Evolutionary conservation across 2,797 vertebrate genomes (phyloP), one percentile per base, ranked within the genome.

Genomic region (Distichodus sexfasciatus): DNA sequence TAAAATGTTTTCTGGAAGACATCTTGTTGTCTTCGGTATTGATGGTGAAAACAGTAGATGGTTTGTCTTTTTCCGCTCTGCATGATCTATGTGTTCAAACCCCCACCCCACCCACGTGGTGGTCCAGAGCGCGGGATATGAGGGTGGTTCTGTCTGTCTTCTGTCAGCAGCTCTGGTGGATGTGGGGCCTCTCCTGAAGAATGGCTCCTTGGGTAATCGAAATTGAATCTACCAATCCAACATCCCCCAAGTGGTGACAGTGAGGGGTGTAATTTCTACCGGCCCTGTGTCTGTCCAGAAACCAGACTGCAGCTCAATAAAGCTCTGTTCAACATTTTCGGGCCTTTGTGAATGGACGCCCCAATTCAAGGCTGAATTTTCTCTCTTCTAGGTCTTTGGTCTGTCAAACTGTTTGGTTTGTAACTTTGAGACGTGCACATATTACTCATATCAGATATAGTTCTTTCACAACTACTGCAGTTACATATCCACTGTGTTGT

Each of bases 121-220:
- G 36, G 46, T 33, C 38, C 6, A 10, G 28, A 41, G 31, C 28
- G 24, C 31, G n/a, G 33, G 46, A 35, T 62, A 54, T 55, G 53
- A 63, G 38, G 35, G 59, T 53, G 44, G 36, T 21, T 73, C 51
- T 55, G 65, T 72, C 63, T 36, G 58, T 66, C 53, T 57, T 35
- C 48, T 50, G 36, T 67, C 74, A 68, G 58, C n/a, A 44, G 68
- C 21, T 35, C 38, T 68, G 74, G 8, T 47, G 44, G 41, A 72
- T 71, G 66, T 66, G 48, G 70, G 69, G 28, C 47, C 66, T 48
- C 5, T n/a, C 61, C 53, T 71, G 58, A 75, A 47, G 23, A 71
- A 68, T 57, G 46, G 33, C 46, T 72, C 36, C 40, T 68, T 68
- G 43, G 60, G 60, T 69, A 74, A 73, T 76, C 48, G 59, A 69